Evolutionary conservation across 2,888 invertebrate species (phyloP).

Genomic region (Aspidiotus destructor): DNA sequence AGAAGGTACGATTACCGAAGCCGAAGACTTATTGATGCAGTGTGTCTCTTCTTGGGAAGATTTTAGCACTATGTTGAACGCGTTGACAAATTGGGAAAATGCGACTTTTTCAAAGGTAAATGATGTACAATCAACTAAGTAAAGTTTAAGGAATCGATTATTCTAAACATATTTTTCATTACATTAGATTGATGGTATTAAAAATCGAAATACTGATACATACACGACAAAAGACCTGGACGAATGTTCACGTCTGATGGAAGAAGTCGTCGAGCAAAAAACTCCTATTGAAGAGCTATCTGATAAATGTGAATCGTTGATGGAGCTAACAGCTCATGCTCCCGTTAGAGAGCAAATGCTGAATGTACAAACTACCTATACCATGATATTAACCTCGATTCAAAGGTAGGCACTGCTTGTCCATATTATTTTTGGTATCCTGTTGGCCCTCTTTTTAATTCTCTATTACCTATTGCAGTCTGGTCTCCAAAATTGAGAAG

Average conservation of each 20-base stretch:
- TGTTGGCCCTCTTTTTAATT: conserved; percentile 14
- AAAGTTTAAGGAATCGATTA: background rate
- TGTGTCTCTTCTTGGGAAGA: conserved; percentile 74
- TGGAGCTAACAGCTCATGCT: conserved; percentile 75
- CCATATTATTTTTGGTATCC: background rate
- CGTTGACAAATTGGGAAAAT: conserved; percentile 65
- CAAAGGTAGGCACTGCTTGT: conserved; percentile 48
- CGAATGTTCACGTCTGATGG: conserved; percentile 60
- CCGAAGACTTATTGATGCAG: conserved; percentile 61
- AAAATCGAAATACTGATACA: conserved; percentile 45
- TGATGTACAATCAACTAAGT: conserved; percentile 34
- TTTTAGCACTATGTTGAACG: conserved; percentile 61
- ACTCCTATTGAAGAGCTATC: conserved; percentile 71
- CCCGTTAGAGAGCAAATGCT: conserved; percentile 80
- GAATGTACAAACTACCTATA: conserved; percentile 70
- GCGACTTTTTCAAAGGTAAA: conserved; percentile 57
- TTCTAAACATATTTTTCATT: background rate
- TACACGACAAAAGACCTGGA: conserved; percentile 70
- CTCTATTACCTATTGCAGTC: conserved; percentile 40
- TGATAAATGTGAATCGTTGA: conserved; percentile 73
- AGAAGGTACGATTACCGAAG: conserved; percentile 64
- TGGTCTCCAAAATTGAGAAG: conserved; percentile 78
- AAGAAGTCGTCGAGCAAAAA: conserved; percentile 66
- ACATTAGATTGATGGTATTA: conserved; percentile 19
- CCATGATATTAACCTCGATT: conserved; percentile 63